Evolutionary conservation across 2,888 invertebrate genomes (phyloP), one percentile per base, ranked within the genome.

Genomic region (Cephalotes varians): DNA sequence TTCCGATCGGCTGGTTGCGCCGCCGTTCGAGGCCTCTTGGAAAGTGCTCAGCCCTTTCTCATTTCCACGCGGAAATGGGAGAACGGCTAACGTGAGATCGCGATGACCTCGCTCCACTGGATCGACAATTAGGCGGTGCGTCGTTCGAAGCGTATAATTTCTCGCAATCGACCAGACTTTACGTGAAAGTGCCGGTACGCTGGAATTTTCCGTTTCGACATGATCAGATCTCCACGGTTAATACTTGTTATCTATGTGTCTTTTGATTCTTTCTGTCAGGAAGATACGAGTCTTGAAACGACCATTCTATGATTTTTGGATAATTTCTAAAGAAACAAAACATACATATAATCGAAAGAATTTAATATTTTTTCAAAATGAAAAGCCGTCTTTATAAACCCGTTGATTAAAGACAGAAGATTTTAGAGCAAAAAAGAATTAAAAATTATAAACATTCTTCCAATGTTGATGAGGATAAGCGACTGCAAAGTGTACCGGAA

Each of bases 31-130:
- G 60, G 62, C 58, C 71, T 60, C 54, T 37, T 56, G 83, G 62
- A 88, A 84, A 77, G 54, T 51, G 34, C 60, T 54, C 76, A 28
- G 60, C 67, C 80, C 58, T 82, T 84, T 72, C 87, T 76, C 85
- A 72, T 88, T 88, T 88, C 81, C 88, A 58, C 87, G 62, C 34
- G 89, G 81, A 89, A 89, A 88, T 77, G 79, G 71, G 71, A 25
- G 62, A 62, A n/a, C 73, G 62, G 40, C 44, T 71, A 79, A 87
- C 84, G 87, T 82, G 88, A 83, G 88, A 89, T 89, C 85, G 82
- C 84, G 80, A 85, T 82, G 87, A 88, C 84, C 89, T 81, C 79
- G 81, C 72, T 69, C 77, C 31, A 81, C 44, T 81, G 84, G 79
- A 49, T 77, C 82, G 79, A 82, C 88, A 87, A 88, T 88, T 88